A percentile compares a stretch with the other conserved stretches of the same genome.
Evolutionary conservation across 2,797 vertebrate species (phyloP).

Genomic region (Tokudaia muenninki): DNA sequence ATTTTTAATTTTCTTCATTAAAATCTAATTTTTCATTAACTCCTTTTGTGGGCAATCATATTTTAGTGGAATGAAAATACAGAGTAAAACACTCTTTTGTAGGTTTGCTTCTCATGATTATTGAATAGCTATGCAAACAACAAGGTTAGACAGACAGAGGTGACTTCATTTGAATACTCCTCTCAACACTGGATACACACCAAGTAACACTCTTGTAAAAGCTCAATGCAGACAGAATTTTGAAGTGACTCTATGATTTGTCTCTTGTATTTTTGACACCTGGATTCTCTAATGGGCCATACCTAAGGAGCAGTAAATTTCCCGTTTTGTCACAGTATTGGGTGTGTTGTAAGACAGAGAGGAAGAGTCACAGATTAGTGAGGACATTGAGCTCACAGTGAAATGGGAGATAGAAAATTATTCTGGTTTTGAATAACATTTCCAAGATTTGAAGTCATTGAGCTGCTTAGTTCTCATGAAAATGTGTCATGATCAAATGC

Average conservation of each 20-base stretch:
- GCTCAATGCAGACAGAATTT: background rate
- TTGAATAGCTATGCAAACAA: background rate
- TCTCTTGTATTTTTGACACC: too few species aligned
- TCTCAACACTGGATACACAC: background rate
- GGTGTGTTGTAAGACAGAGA: too few species aligned
- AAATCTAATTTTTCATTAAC: slow-evolving; percentile 14
- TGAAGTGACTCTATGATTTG: background rate
- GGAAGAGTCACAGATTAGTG: background rate
- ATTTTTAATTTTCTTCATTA: slow-evolving; percentile 18
- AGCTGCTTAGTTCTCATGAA: background rate
- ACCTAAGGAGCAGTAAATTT: background rate
- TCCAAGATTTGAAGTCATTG: background rate
- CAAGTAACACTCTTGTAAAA: background rate
- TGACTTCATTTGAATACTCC: background rate
- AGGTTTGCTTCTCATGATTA: background rate
- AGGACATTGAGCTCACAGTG: background rate
- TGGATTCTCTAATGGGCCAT: background rate
- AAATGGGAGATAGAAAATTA: too few species aligned
- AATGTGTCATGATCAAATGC: background rate
- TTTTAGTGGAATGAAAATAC: background rate
- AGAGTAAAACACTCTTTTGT: background rate
- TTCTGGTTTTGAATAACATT: background rate
- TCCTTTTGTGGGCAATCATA: background rate
- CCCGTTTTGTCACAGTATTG: background rate
- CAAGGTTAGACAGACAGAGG: background rate